Conservation (phyloP, 53 echinoderm and acorn worm species). For the Patiria pectinifera region DNA sequence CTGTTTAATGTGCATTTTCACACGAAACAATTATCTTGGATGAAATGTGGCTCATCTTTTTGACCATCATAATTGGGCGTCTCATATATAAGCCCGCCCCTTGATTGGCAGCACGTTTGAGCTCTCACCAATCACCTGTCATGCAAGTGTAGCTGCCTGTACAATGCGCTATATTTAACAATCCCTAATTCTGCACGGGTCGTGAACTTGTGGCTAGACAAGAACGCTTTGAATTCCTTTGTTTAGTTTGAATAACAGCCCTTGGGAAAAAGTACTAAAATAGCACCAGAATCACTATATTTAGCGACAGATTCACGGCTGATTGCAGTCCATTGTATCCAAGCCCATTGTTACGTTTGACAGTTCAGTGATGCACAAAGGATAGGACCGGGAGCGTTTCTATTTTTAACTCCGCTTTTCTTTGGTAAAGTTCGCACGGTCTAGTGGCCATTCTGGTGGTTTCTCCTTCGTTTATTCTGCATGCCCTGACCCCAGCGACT, state of each 20-base stretch:
- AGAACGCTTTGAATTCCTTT: neutral
- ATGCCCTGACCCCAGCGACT: neutral
- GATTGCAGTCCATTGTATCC: neutral
- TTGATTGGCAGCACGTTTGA: no score
- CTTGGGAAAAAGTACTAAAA: neutral
- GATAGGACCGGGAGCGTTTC: neutral
- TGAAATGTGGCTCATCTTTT: no score
- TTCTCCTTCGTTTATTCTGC: neutral
- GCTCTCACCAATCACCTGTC: no score
- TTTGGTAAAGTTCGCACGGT: neutral
- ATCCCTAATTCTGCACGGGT: neutral
- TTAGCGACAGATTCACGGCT: no score
- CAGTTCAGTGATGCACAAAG: neutral
- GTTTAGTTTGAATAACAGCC: neutral
- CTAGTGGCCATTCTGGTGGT: neutral
- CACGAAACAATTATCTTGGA: no score
- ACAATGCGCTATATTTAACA: no score
- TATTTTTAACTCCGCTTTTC: neutral
- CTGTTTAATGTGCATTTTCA: no score
- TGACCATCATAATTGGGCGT: no score
- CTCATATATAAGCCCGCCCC: no score
- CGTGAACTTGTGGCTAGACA: neutral
- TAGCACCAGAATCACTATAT: neutral
- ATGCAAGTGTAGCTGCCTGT: no score
- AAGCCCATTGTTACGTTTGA: neutral